phyloP scores from a whole-genome alignment of 1,140 invertebrate species.

The Tetramorium alpestre region DNA sequence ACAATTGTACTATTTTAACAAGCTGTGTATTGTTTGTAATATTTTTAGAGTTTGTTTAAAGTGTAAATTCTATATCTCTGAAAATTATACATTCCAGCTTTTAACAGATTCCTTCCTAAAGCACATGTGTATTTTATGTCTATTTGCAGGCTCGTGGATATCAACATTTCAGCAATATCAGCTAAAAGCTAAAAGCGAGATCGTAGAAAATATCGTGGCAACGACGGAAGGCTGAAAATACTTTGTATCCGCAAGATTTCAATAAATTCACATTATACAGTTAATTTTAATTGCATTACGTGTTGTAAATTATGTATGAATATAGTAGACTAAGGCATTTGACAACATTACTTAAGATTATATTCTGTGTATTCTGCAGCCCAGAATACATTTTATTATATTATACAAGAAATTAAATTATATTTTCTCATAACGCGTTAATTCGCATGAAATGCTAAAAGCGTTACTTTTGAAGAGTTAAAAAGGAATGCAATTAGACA shows the following conservation, averaged over 20 bases:
- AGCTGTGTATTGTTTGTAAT: neutral
- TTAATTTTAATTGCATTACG: neutral
- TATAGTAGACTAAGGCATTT: neutral
- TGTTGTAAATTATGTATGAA: neutral
- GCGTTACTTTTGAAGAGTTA: neutral
- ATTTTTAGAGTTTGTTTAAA: constrained; percentile 12
- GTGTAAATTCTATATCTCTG: neutral
- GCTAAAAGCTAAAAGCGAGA: neutral
- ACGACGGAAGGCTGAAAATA: neutral
- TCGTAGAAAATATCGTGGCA: neutral
- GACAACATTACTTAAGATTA: neutral
- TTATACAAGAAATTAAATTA: neutral
- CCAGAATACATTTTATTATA: neutral
- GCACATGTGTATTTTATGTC: constrained; percentile 29
- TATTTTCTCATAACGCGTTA: neutral
- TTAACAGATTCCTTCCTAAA: neutral
- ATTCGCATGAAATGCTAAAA: neutral
- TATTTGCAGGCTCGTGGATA: constrained; percentile 11
- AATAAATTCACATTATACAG: neutral
- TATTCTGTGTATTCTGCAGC: neutral
- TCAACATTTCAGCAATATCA: constrained; percentile 28
- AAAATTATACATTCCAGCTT: constrained; percentile 14
- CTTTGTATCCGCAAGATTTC: neutral
- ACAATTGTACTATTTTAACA: neutral
- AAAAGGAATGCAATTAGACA: neutral